Base-by-base conservation (phyloP, 2,888 invertebrate species). In the Ichneumon xanthorius region DNA sequence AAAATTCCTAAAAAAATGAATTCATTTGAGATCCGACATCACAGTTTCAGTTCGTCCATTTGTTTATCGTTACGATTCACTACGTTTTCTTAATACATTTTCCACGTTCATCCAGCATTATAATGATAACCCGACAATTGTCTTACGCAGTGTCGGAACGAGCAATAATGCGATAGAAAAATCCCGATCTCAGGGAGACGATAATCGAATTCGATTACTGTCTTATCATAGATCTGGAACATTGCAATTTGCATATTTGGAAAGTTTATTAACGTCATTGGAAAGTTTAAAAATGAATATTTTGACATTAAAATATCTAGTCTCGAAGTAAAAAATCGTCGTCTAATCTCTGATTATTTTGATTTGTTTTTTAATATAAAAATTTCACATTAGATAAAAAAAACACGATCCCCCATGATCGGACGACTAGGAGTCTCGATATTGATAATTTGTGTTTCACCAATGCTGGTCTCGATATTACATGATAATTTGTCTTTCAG, bases 151-250 rank as follows among this genome's bases (percentile, higher is more conserved):
- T 90, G 90, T 88, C 88, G 86, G 92, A 88, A 92, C 71, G 92
- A 93, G 92, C 92, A 93, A 88, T 90, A 90, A 91, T 92, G 93
- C 93, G 48, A 93, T 63, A 93, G 53, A 22, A 92, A 92, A 80
- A 61, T 77, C 79, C 86, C 89, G 89, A 85, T 89, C 87, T 92
- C 90, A 91, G 91, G 89, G 90, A 87, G 90, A 85, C 86, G 79
- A 82, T 37, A 75, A 48, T 26, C 22, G 73, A 82, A 58, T 55
- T 9, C 83, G 68, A 65, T 78, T 87, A 87, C 81, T 77, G 80
- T 86, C 89, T 89, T 89, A 82, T 91, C 89, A 89, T 90, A 78
- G 87, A 81, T 87, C 82, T 83, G 65, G 37, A 58, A 87, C 86
- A 88, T 14, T 45, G 0, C 14, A 30, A 55, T 26, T 22, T 26